Percentiles rank a stretch among this genome's conserved stretches.
Conservation (phyloP, 2,113 vertebrate genomes). For the Heptranchias perlo region DNA sequence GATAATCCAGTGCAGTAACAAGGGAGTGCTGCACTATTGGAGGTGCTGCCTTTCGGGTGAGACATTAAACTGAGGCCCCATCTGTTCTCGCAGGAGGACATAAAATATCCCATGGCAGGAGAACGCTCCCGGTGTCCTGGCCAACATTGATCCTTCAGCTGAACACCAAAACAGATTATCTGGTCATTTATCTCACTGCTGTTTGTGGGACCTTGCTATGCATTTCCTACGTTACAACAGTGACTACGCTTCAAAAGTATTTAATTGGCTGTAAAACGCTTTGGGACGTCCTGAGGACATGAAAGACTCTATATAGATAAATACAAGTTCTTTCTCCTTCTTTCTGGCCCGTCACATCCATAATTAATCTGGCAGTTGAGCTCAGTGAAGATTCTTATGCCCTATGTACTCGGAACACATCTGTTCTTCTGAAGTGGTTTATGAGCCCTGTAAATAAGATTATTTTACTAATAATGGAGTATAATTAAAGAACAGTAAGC, state of each 20-base stretch:
- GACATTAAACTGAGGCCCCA: not conserved
- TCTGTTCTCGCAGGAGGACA: not conserved
- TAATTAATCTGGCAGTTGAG: not conserved
- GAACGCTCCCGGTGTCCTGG: not conserved
- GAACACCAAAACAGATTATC: not conserved
- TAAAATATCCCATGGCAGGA: not conserved
- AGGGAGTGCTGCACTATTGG: not conserved
- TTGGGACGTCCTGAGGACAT: not conserved
- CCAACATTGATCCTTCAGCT: not conserved
- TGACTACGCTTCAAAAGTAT: not conserved
- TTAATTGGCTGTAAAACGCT: not conserved
- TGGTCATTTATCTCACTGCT: not conserved
- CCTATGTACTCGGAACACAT: not conserved
- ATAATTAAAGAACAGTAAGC: not conserved
- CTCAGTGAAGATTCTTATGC: not conserved
- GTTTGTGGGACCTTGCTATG: not conserved
- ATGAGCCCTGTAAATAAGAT: not conserved
- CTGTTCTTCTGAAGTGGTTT: conserved; percentile 24
- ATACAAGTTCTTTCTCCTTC: not conserved
- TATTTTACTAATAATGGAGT: not conserved
- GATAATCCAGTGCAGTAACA: not conserved
- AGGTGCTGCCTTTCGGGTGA: not conserved
- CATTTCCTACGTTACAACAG: not conserved
- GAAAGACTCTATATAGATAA: not conserved
- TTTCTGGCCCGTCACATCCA: not conserved